Evolutionary conservation across 2,888 invertebrate species (phyloP), one percentile per base, ranked within the genome.

Genomic region (Polylopha cassiicola): DNA sequence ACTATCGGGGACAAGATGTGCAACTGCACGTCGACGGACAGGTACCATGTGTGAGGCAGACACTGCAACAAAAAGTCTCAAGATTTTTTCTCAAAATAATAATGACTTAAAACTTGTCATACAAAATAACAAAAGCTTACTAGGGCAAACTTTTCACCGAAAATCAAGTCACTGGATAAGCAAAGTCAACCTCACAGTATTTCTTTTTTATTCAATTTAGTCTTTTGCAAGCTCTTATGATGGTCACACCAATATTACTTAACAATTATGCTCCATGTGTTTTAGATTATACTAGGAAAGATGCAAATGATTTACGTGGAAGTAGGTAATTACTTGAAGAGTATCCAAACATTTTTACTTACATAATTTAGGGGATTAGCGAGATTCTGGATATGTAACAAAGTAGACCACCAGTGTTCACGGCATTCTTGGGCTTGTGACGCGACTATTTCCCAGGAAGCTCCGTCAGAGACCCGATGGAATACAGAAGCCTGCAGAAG

Each of bases 11-110:
- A 63, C 3, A 66, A 21, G 3, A 66, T 41, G 37, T 65, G 52
- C 0, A 67, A 48, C 43, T 67, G 67, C 5, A 62, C 52, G 36
- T 68, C 67, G 23, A 68, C 63, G 3, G 68, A 62, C 26, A 68
- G 36, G 43, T 66, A 68, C 67, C 67, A 68, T 2, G 59, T 43
- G 26, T 65, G 65, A 0, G 48, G 49, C 2, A 67, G 22, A 15
- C 67, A 67, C 65, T 67, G 48, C 9, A 55, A 53, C 31, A 10
- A 46, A 10, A 30, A 33, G 16, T 10, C 9, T 18, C 15, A 31
- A 6, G 10, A 1, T 4, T 27, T 15, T 7, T 6, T 9, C 8
- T 7, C 4, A 9, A 20, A 11, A 13, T 29, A 28, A 9, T 15
- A 14, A 10, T 17, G 17, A 18, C 11, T 18, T 11, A 13, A 20